These are phyloP conservation scores for Sinelater perroti DNA, from an alignment of 2,888 invertebrate genomes.

Conservation along the genomic window DNA sequence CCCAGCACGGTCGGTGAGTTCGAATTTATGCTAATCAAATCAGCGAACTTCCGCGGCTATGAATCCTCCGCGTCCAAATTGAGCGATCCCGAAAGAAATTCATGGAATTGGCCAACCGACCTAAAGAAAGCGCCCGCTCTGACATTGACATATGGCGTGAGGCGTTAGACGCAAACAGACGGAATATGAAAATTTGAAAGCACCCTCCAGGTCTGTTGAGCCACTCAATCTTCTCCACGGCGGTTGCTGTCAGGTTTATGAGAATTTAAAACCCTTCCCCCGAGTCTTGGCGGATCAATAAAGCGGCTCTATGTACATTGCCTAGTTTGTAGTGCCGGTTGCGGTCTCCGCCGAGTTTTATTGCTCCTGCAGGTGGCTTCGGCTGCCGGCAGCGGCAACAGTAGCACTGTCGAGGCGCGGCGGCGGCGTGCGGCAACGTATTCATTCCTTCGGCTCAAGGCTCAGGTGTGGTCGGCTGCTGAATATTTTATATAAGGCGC, in stretches of 20 bases:
- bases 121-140: conserved; percentile 48
- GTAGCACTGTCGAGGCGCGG: no score
- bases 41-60: conserved; percentile 44
- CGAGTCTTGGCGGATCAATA: conserved; percentile 49
- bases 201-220: conserved; percentile 52
- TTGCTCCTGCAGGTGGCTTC: conserved; percentile 42
- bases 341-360: conserved; percentile 43
- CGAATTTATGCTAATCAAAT: conserved; percentile 53
- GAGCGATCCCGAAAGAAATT: conserved; percentile 50
- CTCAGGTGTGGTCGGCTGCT: conserved; percentile 35
- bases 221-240: conserved; percentile 54
- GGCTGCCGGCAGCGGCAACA: no score
- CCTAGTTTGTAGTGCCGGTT: conserved; percentile 44
- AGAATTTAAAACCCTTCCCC: conserved; percentile 56
- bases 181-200: conserved; percentile 55
- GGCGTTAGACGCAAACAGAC: conserved; percentile 52
- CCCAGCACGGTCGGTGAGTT: conserved; percentile 83
- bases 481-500: conserved; percentile 34
- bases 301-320: conserved; percentile 46
- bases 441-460: conserved; percentile 28
- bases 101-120: conserved; percentile 51
- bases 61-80: conserved; percentile 49
- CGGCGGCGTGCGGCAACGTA: conserved; percentile 25
- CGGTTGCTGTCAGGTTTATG: conserved; percentile 56
- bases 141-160: conserved; percentile 54